A percentile compares a stretch with the other conserved stretches of the same genome.
phyloP scores from a whole-genome alignment of 2,113 vertebrate genomes.

The Trichechus manatus region DNA sequence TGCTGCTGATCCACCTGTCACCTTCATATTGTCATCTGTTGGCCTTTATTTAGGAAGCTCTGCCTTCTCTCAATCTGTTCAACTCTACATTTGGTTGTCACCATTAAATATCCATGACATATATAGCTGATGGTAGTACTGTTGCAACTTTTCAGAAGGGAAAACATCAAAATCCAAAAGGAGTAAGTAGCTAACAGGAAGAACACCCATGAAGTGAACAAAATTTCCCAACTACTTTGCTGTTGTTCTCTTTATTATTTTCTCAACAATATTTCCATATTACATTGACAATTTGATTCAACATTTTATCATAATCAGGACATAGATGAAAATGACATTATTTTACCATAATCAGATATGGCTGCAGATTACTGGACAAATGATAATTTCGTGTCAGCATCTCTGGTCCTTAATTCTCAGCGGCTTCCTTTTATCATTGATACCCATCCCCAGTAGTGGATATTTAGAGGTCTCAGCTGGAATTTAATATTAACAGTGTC shows the following conservation, averaged over 20 bases:
- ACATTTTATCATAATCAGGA: not conserved
- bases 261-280: not conserved
- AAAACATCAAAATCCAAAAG: not conserved
- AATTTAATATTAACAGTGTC: not conserved
- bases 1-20: not conserved
- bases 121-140: not conserved
- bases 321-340: not conserved
- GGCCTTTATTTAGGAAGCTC: not conserved
- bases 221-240: not conserved
- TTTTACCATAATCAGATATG: not conserved
- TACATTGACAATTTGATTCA: not conserved
- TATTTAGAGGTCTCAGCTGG: not conserved
- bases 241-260: not conserved
- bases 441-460: not conserved
- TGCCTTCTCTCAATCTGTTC: not conserved
- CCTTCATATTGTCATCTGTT: not conserved
- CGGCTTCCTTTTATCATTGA: not conserved
- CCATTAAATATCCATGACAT: not conserved
- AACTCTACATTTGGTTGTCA: not conserved
- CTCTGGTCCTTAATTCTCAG: not conserved
- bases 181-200: not conserved
- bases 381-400: not conserved
- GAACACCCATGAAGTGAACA: not conserved
- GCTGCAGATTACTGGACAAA: not conserved
- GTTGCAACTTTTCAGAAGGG: not conserved